Conservation (phyloP, 2,113 vertebrate species). For the Nyctibius bracteatus region DNA sequence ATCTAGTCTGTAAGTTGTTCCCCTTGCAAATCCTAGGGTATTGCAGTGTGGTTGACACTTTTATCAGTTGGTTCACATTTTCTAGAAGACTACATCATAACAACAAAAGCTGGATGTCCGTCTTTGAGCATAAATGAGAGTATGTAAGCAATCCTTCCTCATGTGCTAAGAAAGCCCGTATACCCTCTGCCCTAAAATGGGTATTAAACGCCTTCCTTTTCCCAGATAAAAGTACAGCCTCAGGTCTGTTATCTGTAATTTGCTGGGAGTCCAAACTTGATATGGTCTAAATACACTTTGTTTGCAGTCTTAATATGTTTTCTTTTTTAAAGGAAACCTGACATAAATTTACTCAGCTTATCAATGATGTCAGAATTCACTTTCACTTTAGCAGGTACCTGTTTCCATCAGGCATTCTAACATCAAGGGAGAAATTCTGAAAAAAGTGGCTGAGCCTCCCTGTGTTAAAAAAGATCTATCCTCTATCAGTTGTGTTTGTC, state of each 20-base stretch:
- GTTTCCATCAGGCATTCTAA: not conserved
- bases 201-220: not conserved
- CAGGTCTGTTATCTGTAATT: not conserved
- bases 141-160: not conserved
- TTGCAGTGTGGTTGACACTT: not conserved
- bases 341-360: not conserved
- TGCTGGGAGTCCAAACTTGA: not conserved
- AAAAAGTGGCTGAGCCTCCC: not conserved
- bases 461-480: not conserved
- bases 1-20: not conserved
- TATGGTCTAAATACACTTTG: not conserved
- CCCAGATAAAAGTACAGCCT: not conserved
- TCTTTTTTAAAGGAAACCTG: not conserved
- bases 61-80: not conserved
- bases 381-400: not conserved
- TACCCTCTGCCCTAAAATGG: not conserved
- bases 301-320: not conserved
- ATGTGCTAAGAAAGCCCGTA: rapidly evolving
- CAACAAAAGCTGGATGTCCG: not conserved
- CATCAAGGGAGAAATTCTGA: not conserved
- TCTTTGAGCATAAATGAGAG: not conserved
- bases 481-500: not conserved
- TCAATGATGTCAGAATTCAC: not conserved
- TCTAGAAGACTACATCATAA: not conserved
- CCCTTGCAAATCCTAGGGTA: not conserved